phyloP scores from a whole-genome alignment of 2,797 vertebrate species.

The Argya squamiceps region DNA sequence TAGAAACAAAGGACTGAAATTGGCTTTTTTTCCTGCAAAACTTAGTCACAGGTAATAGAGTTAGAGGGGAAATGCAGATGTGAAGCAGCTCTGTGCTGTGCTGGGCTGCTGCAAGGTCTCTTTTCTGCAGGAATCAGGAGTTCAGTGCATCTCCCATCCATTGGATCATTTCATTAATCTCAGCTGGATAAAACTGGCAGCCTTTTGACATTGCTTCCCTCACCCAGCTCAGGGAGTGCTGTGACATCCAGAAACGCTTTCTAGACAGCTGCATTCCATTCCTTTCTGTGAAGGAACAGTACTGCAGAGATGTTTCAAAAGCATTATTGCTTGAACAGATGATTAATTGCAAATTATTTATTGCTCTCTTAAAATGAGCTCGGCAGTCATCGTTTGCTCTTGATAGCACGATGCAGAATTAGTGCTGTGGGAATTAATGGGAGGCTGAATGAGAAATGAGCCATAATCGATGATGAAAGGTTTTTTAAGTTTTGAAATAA shows the following conservation, averaged over 20 bases:
- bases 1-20: not conserved
- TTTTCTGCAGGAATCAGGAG: not conserved
- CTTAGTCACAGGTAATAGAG: not conserved
- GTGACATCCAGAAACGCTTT: not conserved
- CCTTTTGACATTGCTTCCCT: not conserved
- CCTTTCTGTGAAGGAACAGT: not conserved
- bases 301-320: not conserved
- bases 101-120: not conserved
- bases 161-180: not conserved
- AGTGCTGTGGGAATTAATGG: not conserved
- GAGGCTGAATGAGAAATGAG: not conserved
- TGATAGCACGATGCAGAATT: not conserved
- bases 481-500: not conserved
- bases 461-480: not conserved
- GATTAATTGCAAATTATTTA: conserved; percentile 5
- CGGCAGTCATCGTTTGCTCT: not conserved
- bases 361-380: not conserved
- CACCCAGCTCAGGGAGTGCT: not conserved
- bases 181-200: not conserved
- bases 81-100: not conserved
- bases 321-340: not conserved
- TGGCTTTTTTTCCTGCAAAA: not conserved
- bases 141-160: not conserved
- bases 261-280: conserved; percentile 19
- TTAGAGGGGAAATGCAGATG: not conserved